Base-by-base conservation (phyloP, 2,113 vertebrate species). In the Ariopsis seemanni region DNA sequence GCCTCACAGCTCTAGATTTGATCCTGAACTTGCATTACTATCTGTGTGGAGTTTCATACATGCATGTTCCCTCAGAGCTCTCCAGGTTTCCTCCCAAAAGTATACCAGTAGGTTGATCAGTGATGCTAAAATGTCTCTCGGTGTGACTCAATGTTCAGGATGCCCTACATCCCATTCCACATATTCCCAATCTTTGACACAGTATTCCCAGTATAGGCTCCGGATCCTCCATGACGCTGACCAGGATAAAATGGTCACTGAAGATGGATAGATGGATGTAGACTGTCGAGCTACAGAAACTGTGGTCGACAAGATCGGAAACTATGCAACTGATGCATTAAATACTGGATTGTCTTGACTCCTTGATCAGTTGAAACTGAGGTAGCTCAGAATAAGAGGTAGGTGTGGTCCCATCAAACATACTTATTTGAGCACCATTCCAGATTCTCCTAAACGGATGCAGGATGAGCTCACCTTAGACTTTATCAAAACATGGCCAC, bases 321-420 rank as follows among this genome's bases (percentile, higher is more conserved):
- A 86, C 88, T 84, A 58, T 84, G 89, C 78, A 25, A 69, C 85
- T 89, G 90, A 90, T 52, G 83, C 72, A 86, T 42, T 57, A 90
- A 92, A 93, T 89, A 90, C 89, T 69, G 89, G 83, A 57, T 84
- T 69, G 72, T 79, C 48, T 86, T 83, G 81, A 92, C 85, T 88
- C 92, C 91, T 91, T 93, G 91, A 93, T 89, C 92, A 9, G 20
- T 52, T 4, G 8, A 52, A 55, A 14, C 10, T 5, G 50, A 50
- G 42, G 50, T 20, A 84, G 83, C 53, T 58, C 27, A 58, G 30
- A 78, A 10, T 52, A 5, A 53, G 48, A 77, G 74, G 20, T 53
- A 18, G 69, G 14, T 3, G 12, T 15, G 15, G 30, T 72, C 50
- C 72, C 3, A 12, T 74, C 34, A 50, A 50, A 75, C 72, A 22